These are phyloP conservation scores for Erebia ligea DNA, from an alignment of 2,888 invertebrate species.

Conservation along the genomic window DNA sequence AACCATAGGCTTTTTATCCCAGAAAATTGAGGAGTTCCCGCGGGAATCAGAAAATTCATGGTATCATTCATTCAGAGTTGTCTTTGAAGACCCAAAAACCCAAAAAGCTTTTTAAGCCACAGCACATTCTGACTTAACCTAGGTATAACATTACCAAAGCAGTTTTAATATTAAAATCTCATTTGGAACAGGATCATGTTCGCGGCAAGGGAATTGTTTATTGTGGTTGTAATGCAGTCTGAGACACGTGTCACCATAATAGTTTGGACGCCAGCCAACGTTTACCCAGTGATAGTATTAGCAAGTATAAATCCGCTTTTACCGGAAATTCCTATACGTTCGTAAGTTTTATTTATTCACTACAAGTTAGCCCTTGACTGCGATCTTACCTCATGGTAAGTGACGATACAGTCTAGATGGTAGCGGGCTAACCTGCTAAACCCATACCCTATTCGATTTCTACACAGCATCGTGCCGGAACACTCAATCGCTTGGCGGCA, in stretches of 20 bases:
- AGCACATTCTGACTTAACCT: background rate
- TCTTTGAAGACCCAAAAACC: background rate
- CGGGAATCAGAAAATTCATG: too few species aligned
- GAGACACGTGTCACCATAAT: slow-evolving; percentile 21
- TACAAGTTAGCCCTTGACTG: too few species aligned
- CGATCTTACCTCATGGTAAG: too few species aligned
- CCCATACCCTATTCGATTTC: too few species aligned
- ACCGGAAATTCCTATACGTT: slow-evolving; percentile 13
- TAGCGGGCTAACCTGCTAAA: too few species aligned
- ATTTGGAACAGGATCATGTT: background rate
- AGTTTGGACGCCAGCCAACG: slow-evolving; percentile 19
- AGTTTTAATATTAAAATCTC: slow-evolving; percentile 1
- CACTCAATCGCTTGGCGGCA: too few species aligned
- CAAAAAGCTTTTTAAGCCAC: background rate
- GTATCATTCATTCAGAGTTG: background rate
- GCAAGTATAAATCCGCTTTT: slow-evolving; percentile 18
- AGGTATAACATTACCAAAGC: background rate
- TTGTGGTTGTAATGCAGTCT: slow-evolving; percentile 15
- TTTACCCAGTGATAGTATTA: slow-evolving; percentile 17
- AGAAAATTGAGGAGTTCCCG: too few species aligned
- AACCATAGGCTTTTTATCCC: too few species aligned
- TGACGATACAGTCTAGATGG: too few species aligned
- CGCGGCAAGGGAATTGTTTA: background rate
- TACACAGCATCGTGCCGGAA: too few species aligned
- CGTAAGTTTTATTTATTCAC: too few species aligned